Base-by-base conservation (phyloP, 2,888 invertebrate species). In the Hanleya hanleyi region DNA sequence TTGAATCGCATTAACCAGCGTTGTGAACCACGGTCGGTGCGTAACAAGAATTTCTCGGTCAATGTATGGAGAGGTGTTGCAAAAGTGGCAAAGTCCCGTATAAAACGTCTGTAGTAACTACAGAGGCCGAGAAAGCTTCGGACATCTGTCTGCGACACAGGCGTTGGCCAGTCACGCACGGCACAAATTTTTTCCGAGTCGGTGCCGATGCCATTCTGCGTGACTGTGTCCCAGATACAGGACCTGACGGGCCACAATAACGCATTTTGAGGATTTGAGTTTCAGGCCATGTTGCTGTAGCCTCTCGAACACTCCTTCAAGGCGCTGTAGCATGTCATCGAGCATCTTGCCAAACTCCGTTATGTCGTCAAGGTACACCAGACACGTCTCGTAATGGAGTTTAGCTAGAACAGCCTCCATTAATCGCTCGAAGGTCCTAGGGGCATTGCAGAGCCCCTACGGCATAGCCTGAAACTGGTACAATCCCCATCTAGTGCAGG, bases 211-310 rank as follows among this genome's bases (percentile, higher is more conserved):
- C 73, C 70, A 26, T 33, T 22, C 22, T 51, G 29, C 3, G 62
- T 38, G 2, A 73, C 70, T 37, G 37, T 70, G 74, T 1, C 76
- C 76, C 49, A 74, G 37, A 72, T 68, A 76, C 12, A 29, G 22
- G 12, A 73, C 57, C 64, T 71, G 41, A 7, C 36, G 50, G n/a
- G 49, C 67, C 37, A 73, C 70, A 3, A 81, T 69, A 29, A 33
- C 22, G 68, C 83, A 82, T 69, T 85, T 85, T 29, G 62, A 73
- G 1, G 77, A 74, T 61, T 82, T 78, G 9, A 84, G 37, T 41
- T 73, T 81, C 32, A 86, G 67, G n/a, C 75, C 76, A 41, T 76
- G 78, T 12, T 61, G 37, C 18, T 72, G 32, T 18, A 83, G 72
- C 26, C 76, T 51, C 18, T 68, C 37, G 32, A 83, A 73, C n/a